Evolutionary conservation across 1,140 invertebrate species (phyloP).

Genomic region (Phocides pigmalion): DNA sequence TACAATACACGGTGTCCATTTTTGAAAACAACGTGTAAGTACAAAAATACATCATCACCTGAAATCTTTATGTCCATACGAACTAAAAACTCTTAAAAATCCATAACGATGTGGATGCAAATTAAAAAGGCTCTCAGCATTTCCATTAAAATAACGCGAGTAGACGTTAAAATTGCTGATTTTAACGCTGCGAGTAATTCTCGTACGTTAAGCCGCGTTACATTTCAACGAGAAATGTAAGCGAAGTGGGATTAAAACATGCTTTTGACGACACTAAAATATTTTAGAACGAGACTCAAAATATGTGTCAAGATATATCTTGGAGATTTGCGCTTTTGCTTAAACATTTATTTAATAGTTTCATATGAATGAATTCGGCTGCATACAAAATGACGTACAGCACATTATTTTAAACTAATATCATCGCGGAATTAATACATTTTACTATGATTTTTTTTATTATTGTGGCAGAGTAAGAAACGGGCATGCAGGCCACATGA

Average conservation of each 20-base stretch:
- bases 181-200: constrained; percentile 15
- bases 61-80: not conserved
- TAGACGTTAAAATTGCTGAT: constrained; percentile 30
- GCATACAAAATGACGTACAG: too few species aligned
- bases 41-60: not conserved
- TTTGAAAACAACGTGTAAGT: too few species aligned
- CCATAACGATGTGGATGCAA: constrained; percentile 11
- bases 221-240: constrained; percentile 4
- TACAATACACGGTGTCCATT: too few species aligned
- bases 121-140: constrained; percentile 24
- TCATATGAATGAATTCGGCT: not conserved
- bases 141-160: constrained; percentile 28
- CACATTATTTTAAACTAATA: too few species aligned
- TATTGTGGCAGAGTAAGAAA: too few species aligned
- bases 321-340: not conserved
- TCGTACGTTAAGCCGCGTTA: constrained; percentile 14
- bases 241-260: constrained; percentile 7
- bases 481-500: too few species aligned
- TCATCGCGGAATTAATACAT: too few species aligned
- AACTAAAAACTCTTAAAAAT: constrained; percentile 3
- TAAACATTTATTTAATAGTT: not conserved
- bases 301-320: constrained; percentile 10
- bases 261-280: constrained; percentile 13
- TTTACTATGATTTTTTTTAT: too few species aligned
- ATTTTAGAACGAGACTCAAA: constrained; percentile 6